These are phyloP conservation scores for Diadema setosum DNA, from an alignment of 35 echinoderm and acorn worm species.

Conservation along the genomic window DNA sequence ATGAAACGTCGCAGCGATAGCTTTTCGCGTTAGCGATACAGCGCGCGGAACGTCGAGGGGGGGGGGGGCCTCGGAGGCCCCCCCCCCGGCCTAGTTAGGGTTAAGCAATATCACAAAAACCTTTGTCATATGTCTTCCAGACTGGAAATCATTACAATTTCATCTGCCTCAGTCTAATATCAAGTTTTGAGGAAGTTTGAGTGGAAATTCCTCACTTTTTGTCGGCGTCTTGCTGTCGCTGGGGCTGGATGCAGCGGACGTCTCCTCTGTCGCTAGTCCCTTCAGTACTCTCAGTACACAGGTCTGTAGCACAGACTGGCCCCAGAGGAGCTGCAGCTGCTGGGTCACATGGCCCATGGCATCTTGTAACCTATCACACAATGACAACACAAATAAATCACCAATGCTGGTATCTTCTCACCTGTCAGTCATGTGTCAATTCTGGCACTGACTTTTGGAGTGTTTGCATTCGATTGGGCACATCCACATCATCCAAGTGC, in stretches of 20 bases:
- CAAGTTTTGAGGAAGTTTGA: no score
- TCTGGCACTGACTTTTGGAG: background rate
- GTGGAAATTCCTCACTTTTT: background rate
- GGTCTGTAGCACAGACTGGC: conserved; percentile 57
- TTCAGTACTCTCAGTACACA: conserved; percentile 62
- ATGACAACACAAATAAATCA: background rate
- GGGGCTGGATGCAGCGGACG: background rate
- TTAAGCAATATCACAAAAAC: no score
- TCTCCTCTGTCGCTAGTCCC: conserved; percentile 50
- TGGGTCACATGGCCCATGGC: conserved; percentile 70
- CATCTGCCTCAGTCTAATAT: no score
- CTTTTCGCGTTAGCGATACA: no score
- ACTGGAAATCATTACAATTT: no score
- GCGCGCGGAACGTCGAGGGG: no score
- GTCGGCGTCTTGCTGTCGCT: background rate
- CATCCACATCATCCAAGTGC: no score
- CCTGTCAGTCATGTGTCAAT: background rate
- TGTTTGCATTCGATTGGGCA: no score
- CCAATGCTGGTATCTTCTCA: background rate
- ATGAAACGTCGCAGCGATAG: no score
- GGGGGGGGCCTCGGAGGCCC: no score
- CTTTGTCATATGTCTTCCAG: no score
- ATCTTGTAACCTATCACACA: conserved; percentile 68
- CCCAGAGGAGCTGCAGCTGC: conserved; percentile 81
- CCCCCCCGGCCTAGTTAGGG: no score